Conservation (phyloP, 1,140 invertebrate genomes). For the Drosophila teissieri region DNA sequence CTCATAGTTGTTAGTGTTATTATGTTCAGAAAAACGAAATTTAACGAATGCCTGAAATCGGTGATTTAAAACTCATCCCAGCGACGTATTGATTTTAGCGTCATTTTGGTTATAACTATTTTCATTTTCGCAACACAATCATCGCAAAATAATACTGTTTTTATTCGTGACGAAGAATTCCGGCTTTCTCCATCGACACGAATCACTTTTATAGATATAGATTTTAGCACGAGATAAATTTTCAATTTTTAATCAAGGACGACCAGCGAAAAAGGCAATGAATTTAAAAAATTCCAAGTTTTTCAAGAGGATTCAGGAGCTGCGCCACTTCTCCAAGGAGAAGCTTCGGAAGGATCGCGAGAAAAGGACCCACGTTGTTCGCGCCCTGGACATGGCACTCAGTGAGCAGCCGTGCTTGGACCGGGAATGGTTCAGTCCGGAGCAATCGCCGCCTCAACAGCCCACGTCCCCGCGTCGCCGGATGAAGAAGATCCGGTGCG, state of each 20-base stretch:
- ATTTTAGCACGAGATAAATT: conserved; percentile 38
- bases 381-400: conserved; percentile 60
- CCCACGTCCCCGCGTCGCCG: conserved; percentile 23
- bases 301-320: conserved; percentile 77
- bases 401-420: conserved; percentile 45
- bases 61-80: not conserved
- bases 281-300: conserved; percentile 84
- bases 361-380: conserved; percentile 33
- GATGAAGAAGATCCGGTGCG: conserved; percentile 11
- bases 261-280: conserved; percentile 45
- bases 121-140: conserved; percentile 39
- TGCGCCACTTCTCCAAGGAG: conserved; percentile 74
- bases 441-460: not conserved
- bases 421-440: conserved; percentile 40
- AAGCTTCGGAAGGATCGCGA: conserved; percentile 67
- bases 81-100: conserved; percentile 51
- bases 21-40: not conserved
- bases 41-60: not conserved
- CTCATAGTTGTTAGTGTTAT: conserved; percentile 15
- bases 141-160: conserved; percentile 41
- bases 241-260: conserved; percentile 30
- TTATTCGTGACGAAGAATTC: conserved; percentile 35
- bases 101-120: conserved; percentile 45
- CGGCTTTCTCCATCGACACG: conserved; percentile 10
- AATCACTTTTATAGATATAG: conserved; percentile 14